phyloP scores from a whole-genome alignment of 2,888 invertebrate genomes.

The Heliothis peltigera region DNA sequence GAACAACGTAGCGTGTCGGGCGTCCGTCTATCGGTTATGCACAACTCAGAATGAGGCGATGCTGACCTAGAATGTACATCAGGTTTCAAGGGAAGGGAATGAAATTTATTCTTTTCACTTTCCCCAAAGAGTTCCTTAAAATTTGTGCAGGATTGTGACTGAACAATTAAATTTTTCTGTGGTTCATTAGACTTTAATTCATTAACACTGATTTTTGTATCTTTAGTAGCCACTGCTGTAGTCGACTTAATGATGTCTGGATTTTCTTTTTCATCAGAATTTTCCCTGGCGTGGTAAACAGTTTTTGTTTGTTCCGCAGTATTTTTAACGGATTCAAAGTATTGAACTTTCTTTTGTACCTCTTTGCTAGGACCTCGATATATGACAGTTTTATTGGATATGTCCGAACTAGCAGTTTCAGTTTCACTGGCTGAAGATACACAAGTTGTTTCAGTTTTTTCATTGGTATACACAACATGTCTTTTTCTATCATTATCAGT shows the following conservation, averaged over 20 bases:
- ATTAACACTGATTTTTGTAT: conserved; percentile 55
- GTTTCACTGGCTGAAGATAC: conserved; percentile 91
- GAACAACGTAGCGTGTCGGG: conserved; percentile 89
- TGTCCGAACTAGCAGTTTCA: conserved; percentile 93
- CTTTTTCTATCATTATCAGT: conserved; percentile 67
- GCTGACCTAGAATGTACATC: conserved; percentile 86
- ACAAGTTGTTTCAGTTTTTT: conserved; percentile 76
- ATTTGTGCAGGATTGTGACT: conserved; percentile 93
- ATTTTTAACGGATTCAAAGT: conserved; percentile 93
- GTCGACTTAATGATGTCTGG: conserved; percentile 58
- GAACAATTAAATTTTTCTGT: conserved; percentile 78
- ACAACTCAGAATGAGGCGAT: conserved; percentile 88
- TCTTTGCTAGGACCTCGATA: conserved; percentile 90
- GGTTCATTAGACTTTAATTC: conserved; percentile 67
- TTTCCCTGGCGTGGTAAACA: conserved; percentile 89
- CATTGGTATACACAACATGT: conserved; percentile 70
- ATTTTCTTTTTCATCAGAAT: conserved; percentile 85
- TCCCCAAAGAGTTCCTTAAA: conserved; percentile 96
- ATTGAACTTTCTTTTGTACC: conserved; percentile 93
- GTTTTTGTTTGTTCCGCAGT: conserved; percentile 84
- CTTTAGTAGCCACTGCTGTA: conserved; percentile 33
- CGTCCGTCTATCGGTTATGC: conserved; percentile 84
- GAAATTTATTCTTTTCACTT: conserved; percentile 90
- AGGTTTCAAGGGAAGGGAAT: conserved; percentile 87
- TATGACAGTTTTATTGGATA: conserved; percentile 92